Conservation (phyloP, 35 echinoderm and acorn worm genomes). For the Ophiothrix spiculata region DNA sequence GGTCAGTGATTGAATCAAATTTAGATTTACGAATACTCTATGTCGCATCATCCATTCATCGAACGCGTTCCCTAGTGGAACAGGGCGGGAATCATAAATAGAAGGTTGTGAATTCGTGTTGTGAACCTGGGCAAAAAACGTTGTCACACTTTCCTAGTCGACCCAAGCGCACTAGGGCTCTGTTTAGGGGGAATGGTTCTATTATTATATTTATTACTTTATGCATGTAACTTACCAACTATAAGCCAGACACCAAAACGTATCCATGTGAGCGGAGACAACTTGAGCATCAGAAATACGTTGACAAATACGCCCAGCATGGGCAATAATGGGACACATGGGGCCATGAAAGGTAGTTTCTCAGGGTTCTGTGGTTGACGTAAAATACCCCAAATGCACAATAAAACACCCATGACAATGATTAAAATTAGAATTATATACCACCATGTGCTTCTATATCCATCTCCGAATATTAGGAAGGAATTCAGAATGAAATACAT, state of each 20-base stretch:
- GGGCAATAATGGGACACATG: conserved; percentile 76
- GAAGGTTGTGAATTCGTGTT: too few species aligned
- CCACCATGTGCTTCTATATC: conserved; percentile 52
- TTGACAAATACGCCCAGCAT: conserved; percentile 92
- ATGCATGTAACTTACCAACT: conserved; percentile 59
- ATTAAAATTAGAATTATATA: conserved; percentile 65
- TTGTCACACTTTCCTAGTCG: too few species aligned
- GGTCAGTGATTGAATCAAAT: too few species aligned
- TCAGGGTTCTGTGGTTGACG: conserved; percentile 94
- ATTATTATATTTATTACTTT: too few species aligned
- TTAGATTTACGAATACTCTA: too few species aligned
- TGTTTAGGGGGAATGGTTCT: too few species aligned
- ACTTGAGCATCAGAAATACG: conserved; percentile 91
- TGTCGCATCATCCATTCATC: too few species aligned
- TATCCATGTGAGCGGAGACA: conserved; percentile 79
- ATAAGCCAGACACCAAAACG: conserved; percentile 89
- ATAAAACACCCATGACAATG: conserved; percentile 23
- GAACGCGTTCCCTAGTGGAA: too few species aligned
- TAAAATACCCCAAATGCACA: conserved; percentile 67
- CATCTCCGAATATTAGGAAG: conserved; percentile 49
- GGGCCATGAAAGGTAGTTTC: conserved; percentile 93
- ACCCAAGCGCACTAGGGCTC: too few species aligned
- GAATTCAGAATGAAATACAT: conserved; percentile 63
- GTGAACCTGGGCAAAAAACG: too few species aligned
- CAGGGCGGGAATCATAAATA: too few species aligned